Percentiles rank a stretch among this genome's conserved stretches.
Evolutionary conservation across 2,797 vertebrate species (phyloP).

Genomic region (Falco peregrinus): DNA sequence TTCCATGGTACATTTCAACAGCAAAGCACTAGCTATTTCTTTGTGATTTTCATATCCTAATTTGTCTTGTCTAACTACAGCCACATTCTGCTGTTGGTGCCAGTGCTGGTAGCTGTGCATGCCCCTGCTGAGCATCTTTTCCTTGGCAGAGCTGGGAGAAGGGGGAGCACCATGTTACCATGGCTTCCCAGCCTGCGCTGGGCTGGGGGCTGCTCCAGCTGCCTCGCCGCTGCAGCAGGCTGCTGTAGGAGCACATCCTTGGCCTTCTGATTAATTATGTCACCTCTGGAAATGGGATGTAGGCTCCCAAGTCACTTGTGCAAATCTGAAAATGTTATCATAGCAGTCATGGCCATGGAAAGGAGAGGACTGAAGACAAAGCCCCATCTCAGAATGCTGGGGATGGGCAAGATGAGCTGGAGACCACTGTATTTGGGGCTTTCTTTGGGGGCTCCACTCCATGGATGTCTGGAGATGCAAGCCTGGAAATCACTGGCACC

Average conservation of each 20-base stretch:
- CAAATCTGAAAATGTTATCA: fast-evolving
- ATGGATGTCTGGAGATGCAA: not conserved
- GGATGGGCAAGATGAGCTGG: not conserved
- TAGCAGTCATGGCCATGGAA: not conserved
- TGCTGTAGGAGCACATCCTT: not conserved
- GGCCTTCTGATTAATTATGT: not conserved
- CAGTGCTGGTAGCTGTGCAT: not conserved
- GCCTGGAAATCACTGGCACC: not conserved
- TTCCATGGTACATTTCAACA: not conserved
- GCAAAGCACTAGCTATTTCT: not conserved
- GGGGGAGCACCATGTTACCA: not conserved
- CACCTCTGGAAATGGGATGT: not conserved
- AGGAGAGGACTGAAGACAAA: not conserved
- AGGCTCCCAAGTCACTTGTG: not conserved
- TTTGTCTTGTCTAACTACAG: not conserved
- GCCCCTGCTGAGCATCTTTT: not conserved
- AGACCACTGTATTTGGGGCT: not conserved
- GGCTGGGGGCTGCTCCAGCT: not conserved
- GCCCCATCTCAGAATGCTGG: not conserved
- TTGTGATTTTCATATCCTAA: not conserved
- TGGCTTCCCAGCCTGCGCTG: fast-evolving
- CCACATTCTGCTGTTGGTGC: not conserved
- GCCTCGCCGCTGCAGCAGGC: not conserved
- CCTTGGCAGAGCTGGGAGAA: not conserved
- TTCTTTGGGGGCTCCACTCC: not conserved